Base-by-base conservation (phyloP, 2,888 invertebrate genomes). In the Frankliniella intonsa region DNA sequence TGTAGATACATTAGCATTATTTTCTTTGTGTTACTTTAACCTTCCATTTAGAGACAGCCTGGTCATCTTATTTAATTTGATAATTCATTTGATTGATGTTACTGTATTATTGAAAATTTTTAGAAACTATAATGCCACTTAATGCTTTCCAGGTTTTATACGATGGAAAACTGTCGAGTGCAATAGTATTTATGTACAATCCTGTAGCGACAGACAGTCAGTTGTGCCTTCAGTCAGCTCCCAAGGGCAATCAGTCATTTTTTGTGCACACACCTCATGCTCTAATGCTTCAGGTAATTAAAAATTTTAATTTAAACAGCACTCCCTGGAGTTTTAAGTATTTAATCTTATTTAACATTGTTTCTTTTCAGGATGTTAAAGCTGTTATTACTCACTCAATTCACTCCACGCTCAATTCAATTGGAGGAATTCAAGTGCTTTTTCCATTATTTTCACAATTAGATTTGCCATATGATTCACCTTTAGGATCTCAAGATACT, bases 221-320 rank as follows among this genome's bases (percentile, higher is more conserved):
- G 90, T 92, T 99, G 84, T 99, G 99, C 90, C 92, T 99, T 85
- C 98, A 99, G 90, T 98, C 98, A 81, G 97, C 98, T 85, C 98
- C 99, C 82, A 99, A 98, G 90, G 97, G 97, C 87, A 98, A 98
- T 89, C 92, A 95, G 86, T 96, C 97, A 85, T 98, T 96, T 91
- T 99, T 99, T 91, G 97, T 99, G 87, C 99, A 99, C 90, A 97
- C 98, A 85, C 99, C 99, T 82, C 99, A 99, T 90, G 99, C 99
- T 85, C 93, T 99, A 86, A 99, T 99, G 99, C 92, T 98, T 86
- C 96, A 97, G 94, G 96, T 96, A 89, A 89, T 89, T 85, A 81
- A 49, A 22, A n/a, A n/a, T 82, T 82, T 80, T 69, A 51, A 9
- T 83, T 5, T 22, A 5, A 17, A 11, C 27, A 65, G 22, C 83